These are phyloP conservation scores for Rhinolophus sinicus DNA, from an alignment of 2,113 vertebrate species.

Conservation along the genomic window DNA sequence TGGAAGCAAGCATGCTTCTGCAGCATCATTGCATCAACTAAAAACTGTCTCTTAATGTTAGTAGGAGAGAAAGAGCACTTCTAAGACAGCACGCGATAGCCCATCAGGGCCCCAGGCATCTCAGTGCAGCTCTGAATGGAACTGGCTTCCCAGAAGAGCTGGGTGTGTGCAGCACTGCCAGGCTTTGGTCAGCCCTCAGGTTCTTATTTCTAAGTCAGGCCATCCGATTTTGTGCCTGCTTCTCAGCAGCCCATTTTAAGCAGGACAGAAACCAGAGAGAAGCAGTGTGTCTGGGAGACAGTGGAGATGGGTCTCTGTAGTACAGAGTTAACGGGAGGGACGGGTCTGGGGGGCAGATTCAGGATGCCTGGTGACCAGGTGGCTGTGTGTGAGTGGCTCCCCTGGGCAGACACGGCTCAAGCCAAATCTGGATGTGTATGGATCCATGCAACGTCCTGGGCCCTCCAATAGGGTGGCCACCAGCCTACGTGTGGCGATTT, in stretches of 20 bases:
- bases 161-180: neutral
- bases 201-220: neutral
- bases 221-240: fast-evolving
- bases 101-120: fast-evolving
- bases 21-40: fast-evolving
- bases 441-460: neutral
- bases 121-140: fast-evolving
- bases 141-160: neutral
- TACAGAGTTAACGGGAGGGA: fast-evolving
- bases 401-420: neutral
- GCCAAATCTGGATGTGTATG: fast-evolving
- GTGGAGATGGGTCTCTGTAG: fast-evolving
- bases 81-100: neutral
- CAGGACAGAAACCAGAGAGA: neutral
- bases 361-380: fast-evolving
- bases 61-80: neutral
- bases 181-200: neutral
- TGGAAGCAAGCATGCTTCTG: neutral
- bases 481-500: neutral
- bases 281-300: fast-evolving
- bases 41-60: neutral
- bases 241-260: neutral
- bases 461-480: neutral
- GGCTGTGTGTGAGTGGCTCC: neutral
- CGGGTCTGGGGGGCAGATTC: too few species aligned